A percentile compares a stretch with the other conserved stretches of the same genome.
phyloP scores from a whole-genome alignment of 2,888 invertebrate species.

The Malacosoma neustria region DNA sequence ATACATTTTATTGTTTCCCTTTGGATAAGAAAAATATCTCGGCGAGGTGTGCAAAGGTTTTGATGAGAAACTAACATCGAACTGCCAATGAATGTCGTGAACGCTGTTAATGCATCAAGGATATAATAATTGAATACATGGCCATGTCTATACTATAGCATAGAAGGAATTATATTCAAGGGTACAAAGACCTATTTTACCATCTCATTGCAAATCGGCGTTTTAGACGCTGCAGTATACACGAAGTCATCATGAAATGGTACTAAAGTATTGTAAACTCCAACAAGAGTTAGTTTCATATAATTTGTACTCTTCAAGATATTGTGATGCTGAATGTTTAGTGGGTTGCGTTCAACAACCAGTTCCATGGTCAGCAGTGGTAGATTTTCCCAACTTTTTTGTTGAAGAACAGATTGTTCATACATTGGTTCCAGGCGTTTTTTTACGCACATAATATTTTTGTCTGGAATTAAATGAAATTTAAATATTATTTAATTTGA shows the following conservation, averaged over 20 bases:
- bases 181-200: too few relatives aligned
- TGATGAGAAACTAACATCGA: too few relatives aligned
- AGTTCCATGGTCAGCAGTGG: constrained; percentile 45
- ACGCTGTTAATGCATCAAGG: too few relatives aligned
- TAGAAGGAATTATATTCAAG: too few relatives aligned
- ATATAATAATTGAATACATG: too few relatives aligned
- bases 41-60: too few relatives aligned
- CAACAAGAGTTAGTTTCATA: constrained; percentile 47
- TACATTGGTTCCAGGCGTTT: constrained; percentile 48
- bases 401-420: constrained; percentile 21
- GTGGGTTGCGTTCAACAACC: constrained; percentile 23
- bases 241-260: constrained; percentile 26
- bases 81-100: too few relatives aligned
- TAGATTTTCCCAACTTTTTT: constrained; percentile 55
- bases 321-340: constrained; percentile 33
- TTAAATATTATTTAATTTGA: not conserved
- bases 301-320: constrained; percentile 36
- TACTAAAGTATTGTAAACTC: constrained; percentile 40
- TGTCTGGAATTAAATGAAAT: constrained; percentile 24
- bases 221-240: constrained; percentile 43
- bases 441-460: constrained; percentile 29
- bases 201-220: constrained; percentile 28
- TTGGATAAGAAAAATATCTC: too few relatives aligned
- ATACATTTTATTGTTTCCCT: too few relatives aligned
- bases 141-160: too few relatives aligned